Evolutionary conservation across 2,888 invertebrate genomes (phyloP).

Genomic region (Pyrrhosoma nymphula): DNA sequence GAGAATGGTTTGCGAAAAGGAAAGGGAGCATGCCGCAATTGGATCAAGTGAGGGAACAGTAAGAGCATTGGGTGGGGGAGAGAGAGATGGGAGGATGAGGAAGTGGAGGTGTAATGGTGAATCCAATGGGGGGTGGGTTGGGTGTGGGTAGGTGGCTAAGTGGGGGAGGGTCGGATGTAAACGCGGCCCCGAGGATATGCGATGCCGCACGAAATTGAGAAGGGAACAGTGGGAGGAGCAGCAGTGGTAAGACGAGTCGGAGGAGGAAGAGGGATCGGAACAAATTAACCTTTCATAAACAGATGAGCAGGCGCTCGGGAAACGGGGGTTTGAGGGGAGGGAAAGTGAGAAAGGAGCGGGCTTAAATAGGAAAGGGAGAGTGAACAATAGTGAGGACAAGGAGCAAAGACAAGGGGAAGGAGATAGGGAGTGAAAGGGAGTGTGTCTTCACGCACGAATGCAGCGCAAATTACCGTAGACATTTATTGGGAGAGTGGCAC

Average conservation of each 20-base stretch:
- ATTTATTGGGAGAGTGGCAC: too few species aligned
- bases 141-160: neutral
- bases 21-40: neutral
- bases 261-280: slow-evolving; percentile 10
- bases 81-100: neutral
- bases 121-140: neutral
- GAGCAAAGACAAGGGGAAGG: neutral
- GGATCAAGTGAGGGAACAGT: neutral
- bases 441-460: neutral
- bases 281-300: slow-evolving; percentile 65
- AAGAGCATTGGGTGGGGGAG: neutral
- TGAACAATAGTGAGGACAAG: neutral
- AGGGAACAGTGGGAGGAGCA: neutral
- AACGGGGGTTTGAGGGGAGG: neutral
- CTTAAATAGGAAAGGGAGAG: neutral
- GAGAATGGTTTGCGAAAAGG: neutral
- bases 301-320: slow-evolving; percentile 20
- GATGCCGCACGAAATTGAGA: neutral
- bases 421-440: neutral
- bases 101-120: neutral
- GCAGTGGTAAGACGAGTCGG: neutral
- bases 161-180: neutral
- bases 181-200: neutral
- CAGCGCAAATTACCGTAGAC: too few species aligned
- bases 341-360: neutral